These are phyloP conservation scores for Drosophila nannoptera DNA, from an alignment of 1,140 invertebrate genomes.

Conservation along the genomic window DNA sequence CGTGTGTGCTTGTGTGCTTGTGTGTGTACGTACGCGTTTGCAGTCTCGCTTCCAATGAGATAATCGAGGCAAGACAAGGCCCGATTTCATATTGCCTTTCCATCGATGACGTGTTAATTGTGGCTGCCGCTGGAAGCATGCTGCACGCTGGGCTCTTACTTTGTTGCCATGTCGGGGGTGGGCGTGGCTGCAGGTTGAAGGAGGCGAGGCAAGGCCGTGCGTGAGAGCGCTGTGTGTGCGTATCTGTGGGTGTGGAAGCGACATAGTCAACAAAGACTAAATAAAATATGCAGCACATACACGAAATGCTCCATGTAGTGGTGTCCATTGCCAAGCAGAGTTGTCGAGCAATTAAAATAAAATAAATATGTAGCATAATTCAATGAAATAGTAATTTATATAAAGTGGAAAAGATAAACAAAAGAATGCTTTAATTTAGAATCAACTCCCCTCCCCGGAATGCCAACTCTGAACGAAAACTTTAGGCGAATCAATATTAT, in stretches of 20 bases:
- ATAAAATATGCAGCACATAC: slow-evolving; percentile 19
- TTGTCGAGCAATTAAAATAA: slow-evolving; percentile 12
- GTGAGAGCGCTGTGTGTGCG: slow-evolving; percentile 15
- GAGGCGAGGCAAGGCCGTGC: background rate
- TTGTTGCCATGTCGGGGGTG: slow-evolving; percentile 2
- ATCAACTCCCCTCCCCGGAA: too few species aligned
- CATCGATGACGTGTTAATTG: slow-evolving; percentile 50
- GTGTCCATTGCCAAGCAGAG: slow-evolving; percentile 32
- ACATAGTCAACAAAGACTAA: slow-evolving; percentile 30
- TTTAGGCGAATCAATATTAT: background rate
- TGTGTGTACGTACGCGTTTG: slow-evolving; percentile 6
- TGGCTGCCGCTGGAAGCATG: slow-evolving; percentile 20
- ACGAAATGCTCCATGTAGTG: background rate
- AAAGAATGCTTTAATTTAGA: too few species aligned
- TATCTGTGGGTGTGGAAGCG: slow-evolving; percentile 3
- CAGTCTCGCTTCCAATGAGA: slow-evolving; percentile 38
- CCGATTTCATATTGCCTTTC: slow-evolving; percentile 40
- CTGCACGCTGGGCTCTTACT: slow-evolving; percentile 36
- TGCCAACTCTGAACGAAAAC: too few species aligned
- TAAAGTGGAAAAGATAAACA: too few species aligned
- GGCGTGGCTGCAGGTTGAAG: background rate
- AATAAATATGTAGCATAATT: too few species aligned
- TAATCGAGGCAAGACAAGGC: slow-evolving; percentile 38
- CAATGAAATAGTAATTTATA: background rate
- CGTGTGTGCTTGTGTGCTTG: background rate